These are phyloP conservation scores for Phyllostomus hastatus DNA, from an alignment of 2,113 vertebrate genomes.

Conservation along the genomic window DNA sequence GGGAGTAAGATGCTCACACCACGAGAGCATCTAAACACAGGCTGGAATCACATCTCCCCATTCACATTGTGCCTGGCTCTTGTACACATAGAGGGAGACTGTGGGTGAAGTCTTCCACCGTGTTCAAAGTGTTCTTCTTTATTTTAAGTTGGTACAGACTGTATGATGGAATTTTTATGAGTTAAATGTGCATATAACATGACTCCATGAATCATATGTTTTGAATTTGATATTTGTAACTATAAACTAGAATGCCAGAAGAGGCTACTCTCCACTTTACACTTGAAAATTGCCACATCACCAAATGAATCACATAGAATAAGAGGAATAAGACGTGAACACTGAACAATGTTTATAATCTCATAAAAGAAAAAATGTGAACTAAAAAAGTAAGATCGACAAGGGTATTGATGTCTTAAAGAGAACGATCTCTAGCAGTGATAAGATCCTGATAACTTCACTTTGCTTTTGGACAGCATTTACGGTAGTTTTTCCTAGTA, in stretches of 20 bases:
- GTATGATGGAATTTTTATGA: conserved; percentile 32
- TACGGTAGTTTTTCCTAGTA: neutral
- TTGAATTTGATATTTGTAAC: conserved; percentile 45
- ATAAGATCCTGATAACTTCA: neutral
- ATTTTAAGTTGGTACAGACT: neutral
- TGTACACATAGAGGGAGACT: neutral
- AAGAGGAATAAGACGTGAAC: neutral
- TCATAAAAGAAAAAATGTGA: conserved; percentile 31
- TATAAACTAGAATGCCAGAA: conserved; percentile 23
- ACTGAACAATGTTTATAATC: conserved; percentile 6
- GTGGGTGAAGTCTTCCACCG: neutral
- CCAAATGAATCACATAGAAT: conserved; percentile 38
- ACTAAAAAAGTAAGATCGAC: neutral
- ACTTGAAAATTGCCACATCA: conserved; percentile 15
- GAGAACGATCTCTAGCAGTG: neutral
- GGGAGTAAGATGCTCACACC: neutral
- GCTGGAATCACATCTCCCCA: neutral
- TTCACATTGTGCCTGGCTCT: neutral
- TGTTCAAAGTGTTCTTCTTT: neutral
- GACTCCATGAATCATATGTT: conserved; percentile 6
- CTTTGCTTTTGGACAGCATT: neutral
- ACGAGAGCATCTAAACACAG: neutral
- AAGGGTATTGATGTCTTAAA: neutral
- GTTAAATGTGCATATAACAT: neutral
- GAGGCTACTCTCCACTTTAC: neutral